Percentiles rank a stretch among this genome's conserved stretches.
These are phyloP conservation scores for Netta rufina DNA, from an alignment of 2,797 vertebrate species.

Conservation along the genomic window DNA sequence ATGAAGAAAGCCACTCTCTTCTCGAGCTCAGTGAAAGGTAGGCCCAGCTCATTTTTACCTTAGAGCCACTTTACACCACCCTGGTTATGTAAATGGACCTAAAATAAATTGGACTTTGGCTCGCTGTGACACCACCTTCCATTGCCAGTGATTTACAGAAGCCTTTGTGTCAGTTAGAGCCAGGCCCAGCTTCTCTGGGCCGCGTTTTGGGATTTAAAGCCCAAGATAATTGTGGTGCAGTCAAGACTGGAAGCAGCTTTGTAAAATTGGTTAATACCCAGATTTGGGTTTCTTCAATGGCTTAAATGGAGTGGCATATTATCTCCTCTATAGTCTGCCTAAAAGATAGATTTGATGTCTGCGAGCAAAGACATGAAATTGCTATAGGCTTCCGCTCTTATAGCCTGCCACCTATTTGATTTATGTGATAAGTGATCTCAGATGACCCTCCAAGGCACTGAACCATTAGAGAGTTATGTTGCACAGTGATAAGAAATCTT, in stretches of 20 bases:
- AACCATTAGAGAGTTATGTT: slow-evolving; percentile 75
- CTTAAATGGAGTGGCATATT: slow-evolving; percentile 59
- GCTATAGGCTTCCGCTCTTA: slow-evolving; percentile 63
- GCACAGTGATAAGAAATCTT: slow-evolving; percentile 76
- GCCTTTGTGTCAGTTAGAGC: slow-evolving; percentile 18
- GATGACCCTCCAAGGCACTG: slow-evolving; percentile 72
- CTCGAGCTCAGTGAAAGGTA: background rate
- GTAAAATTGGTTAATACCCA: slow-evolving; percentile 48
- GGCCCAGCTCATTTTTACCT: background rate
- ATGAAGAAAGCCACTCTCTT: background rate
- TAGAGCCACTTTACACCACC: background rate
- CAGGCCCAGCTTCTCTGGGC: background rate
- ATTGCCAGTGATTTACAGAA: slow-evolving; percentile 27
- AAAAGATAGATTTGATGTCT: slow-evolving; percentile 71
- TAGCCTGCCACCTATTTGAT: slow-evolving; percentile 70
- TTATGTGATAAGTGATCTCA: slow-evolving; percentile 76
- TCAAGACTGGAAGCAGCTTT: slow-evolving; percentile 33
- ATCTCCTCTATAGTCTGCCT: slow-evolving; percentile 63
- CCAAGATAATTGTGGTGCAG: slow-evolving; percentile 44
- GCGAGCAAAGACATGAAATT: slow-evolving; percentile 68
- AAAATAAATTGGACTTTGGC: slow-evolving; percentile 35
- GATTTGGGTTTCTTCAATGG: slow-evolving; percentile 50
- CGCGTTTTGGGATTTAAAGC: slow-evolving; percentile 33
- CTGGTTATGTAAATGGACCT: slow-evolving; percentile 39
- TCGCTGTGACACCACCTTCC: background rate